Evolutionary conservation across 1,140 invertebrate species (phyloP).

Genomic region (Popillia japonica): DNA sequence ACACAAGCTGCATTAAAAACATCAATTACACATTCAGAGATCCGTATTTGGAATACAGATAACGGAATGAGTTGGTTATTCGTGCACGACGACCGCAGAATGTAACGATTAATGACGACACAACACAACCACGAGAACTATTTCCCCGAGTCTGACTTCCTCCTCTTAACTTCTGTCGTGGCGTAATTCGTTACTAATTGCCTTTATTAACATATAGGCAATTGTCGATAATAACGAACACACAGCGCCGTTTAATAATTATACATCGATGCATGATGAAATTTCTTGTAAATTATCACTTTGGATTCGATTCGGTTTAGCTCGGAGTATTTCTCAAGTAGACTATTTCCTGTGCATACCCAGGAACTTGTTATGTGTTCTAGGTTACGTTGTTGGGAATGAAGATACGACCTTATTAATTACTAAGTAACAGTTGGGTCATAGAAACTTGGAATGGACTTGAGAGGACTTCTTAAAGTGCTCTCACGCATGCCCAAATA

Average conservation of each 20-base stretch:
- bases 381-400: too few relatives aligned
- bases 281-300: too few relatives aligned
- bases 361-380: too few relatives aligned
- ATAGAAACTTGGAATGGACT: too few relatives aligned
- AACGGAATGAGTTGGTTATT: slow-evolving; percentile 31
- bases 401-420: too few relatives aligned
- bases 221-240: not conserved
- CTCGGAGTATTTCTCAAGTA: too few relatives aligned
- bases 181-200: slow-evolving; percentile 9
- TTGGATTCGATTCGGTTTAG: too few relatives aligned
- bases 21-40: slow-evolving; percentile 40
- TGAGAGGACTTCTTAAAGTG: too few relatives aligned
- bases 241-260: not conserved
- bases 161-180: not conserved
- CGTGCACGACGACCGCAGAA: slow-evolving; percentile 27
- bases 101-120: slow-evolving; percentile 6
- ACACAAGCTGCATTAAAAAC: slow-evolving; percentile 37
- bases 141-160: not conserved
- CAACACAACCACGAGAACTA: not conserved
- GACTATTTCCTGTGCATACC: too few relatives aligned
- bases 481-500: too few relatives aligned
- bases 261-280: too few relatives aligned
- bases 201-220: not conserved
- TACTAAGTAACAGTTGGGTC: too few relatives aligned
- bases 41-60: slow-evolving; percentile 40